Base-by-base conservation (phyloP, 2,888 invertebrate species). In the Chironomus tentans region DNA sequence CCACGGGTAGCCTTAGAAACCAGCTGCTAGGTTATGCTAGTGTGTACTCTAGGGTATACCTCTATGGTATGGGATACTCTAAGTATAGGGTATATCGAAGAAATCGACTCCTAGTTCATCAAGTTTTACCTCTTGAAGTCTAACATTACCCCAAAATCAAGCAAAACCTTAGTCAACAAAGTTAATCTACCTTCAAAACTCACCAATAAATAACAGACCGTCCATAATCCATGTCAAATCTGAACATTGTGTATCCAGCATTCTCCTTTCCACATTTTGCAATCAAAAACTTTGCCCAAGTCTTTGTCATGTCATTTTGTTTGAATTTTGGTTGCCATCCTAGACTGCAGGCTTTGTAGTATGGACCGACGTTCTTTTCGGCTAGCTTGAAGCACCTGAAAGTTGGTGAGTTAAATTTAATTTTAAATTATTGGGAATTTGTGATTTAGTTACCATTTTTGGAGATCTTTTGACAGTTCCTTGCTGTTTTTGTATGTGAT, bases 241-340 rank as follows among this genome's bases (percentile, higher is more conserved):
- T 85, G 80, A 92, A 92, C 84, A 92, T 91, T 18, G 88, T 86
- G 81, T 90, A 91, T 0, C 88, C 93, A n/a, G 91, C 85, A 2
- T 87, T 87, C 75, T 83, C 79, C 4, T 80, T 82, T 1, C 82
- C 81, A 12, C 81, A 79, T 68, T 83, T 82, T 4, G 86, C 89
- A 65, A 91, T 84, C 46, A 92, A 82, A 80, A 88, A 91, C 81
- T 89, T 86, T 2, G 91, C 91, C 80, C 85, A 85, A 69, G 87
- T 84, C 77, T 91, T 89, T 18, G 86, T 87, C 81, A 92, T 85
- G 82, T 92, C 91, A 38, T 86, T 84, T 76, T 85, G 82, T 80
- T 92, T 92, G 4, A 87, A 84, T 78, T 86, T 85, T 6, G 87
- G 87, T 80, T 89, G 86, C 92, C 92, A 92, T 0, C 91, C 91